Conservation (phyloP, 2,797 vertebrate species). For the Amblyraja radiata region DNA sequence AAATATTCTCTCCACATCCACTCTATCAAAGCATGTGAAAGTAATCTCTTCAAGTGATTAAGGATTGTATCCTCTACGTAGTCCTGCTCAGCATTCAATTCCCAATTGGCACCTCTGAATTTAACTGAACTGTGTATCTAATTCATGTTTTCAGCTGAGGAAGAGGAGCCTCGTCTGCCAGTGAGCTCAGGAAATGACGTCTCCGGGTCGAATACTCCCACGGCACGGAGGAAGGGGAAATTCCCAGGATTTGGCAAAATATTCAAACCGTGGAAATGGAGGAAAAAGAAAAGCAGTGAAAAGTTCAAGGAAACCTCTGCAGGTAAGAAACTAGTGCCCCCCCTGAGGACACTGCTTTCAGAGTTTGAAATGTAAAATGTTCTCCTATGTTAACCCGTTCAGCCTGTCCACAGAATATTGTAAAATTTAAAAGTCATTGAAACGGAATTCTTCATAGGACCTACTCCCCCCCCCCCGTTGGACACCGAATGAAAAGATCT, state of each 20-base stretch:
- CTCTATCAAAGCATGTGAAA: not conserved
- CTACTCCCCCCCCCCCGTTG: not conserved
- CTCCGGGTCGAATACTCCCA: conserved; percentile 69
- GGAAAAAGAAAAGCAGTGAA: conserved; percentile 97
- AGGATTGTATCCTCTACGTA: not conserved
- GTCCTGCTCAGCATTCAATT: not conserved
- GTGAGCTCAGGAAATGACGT: conserved; percentile 68
- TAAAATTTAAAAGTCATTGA: not conserved
- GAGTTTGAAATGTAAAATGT: not conserved
- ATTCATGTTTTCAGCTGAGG: conserved; percentile 54
- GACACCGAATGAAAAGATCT: not conserved
- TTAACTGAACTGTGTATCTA: not conserved
- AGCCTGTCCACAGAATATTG: not conserved
- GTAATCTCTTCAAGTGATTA: not conserved
- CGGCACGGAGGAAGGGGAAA: conserved; percentile 90
- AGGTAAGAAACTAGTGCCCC: conserved; percentile 62
- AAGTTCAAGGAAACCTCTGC: conserved; percentile 95
- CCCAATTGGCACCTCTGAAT: not conserved
- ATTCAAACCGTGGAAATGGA: conserved; percentile 98
- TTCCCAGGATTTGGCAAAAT: conserved; percentile 91
- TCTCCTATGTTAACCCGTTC: not conserved
- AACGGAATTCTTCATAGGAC: too few relatives aligned
- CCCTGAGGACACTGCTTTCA: not conserved
- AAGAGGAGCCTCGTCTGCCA: conserved; percentile 56
- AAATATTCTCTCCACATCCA: too few relatives aligned